A percentile compares a stretch with the other conserved stretches of the same genome.
Evolutionary conservation across 1,140 invertebrate genomes (phyloP).

Genomic region (Mercenaria mercenaria): DNA sequence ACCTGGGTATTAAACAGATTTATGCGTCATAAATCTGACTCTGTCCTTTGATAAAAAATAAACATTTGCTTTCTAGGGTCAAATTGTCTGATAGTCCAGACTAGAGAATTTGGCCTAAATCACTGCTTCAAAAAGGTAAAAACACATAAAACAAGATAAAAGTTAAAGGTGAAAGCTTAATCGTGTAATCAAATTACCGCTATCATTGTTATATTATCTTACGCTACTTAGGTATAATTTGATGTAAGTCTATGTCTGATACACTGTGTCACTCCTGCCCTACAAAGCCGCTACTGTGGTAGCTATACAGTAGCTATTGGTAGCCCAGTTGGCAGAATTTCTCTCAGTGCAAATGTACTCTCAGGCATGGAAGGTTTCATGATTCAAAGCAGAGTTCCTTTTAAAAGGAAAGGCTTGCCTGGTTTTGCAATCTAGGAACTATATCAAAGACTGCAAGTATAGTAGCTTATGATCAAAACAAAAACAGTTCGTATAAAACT

Average conservation of each 20-base stretch:
- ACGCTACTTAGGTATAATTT: neutral
- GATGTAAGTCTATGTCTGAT: neutral
- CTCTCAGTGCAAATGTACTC: too few relatives aligned
- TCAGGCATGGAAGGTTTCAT: too few relatives aligned
- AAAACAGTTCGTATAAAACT: too few relatives aligned
- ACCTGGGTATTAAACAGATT: constrained; percentile 37
- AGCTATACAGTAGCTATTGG: too few relatives aligned
- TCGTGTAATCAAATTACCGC: neutral
- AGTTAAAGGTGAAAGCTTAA: neutral
- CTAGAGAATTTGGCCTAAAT: neutral
- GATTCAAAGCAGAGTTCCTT: too few relatives aligned
- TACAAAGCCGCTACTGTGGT: neutral
- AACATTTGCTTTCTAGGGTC: constrained; percentile 21
- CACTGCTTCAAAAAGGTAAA: constrained; percentile 15
- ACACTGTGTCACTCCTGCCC: neutral
- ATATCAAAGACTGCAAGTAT: too few relatives aligned
- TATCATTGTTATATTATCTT: neutral
- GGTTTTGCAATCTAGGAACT: too few relatives aligned
- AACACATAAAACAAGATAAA: neutral
- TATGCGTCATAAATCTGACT: constrained; percentile 25
- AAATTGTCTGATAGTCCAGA: constrained; percentile 12
- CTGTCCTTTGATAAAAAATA: constrained; percentile 45
- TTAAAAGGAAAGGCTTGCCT: too few relatives aligned
- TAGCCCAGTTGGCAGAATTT: too few relatives aligned
- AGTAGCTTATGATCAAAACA: too few relatives aligned